phyloP scores from a whole-genome alignment of 1,140 invertebrate species.

The Globodera ellingtonae region DNA sequence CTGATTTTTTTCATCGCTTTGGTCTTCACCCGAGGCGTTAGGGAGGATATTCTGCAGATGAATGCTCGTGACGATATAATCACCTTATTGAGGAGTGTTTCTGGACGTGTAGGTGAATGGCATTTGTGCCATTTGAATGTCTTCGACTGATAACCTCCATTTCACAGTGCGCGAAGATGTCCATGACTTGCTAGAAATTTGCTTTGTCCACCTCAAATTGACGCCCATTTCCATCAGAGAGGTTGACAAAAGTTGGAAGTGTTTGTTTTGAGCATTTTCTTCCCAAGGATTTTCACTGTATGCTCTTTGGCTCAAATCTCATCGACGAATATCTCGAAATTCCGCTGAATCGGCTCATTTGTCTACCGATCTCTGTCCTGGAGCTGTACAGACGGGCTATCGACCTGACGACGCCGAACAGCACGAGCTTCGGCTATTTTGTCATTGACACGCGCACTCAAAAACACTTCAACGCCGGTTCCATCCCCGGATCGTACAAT shows the following conservation, averaged over 20 bases:
- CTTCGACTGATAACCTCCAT: not conserved
- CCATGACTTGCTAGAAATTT: constrained; percentile 91
- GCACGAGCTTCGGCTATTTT: constrained; percentile 78
- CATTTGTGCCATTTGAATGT: not conserved
- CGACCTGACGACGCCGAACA: constrained; percentile 21
- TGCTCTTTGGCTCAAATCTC: constrained; percentile 67
- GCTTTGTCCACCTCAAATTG: constrained; percentile 84
- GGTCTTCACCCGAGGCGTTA: constrained; percentile 93
- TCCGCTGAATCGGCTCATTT: constrained; percentile 80
- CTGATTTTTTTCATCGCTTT: constrained; percentile 91
- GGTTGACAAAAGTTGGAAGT: constrained; percentile 8
- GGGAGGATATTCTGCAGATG: constrained; percentile 66
- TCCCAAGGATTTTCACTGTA: constrained; percentile 68
- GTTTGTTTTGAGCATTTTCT: constrained; percentile 7
- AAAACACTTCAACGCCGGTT: constrained; percentile 93
- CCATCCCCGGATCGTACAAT: constrained; percentile 94
- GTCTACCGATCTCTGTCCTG: constrained; percentile 82
- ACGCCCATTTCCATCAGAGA: constrained; percentile 84
- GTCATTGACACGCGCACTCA: constrained; percentile 93
- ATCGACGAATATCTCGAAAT: constrained; percentile 64
- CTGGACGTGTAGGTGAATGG: constrained; percentile 38
- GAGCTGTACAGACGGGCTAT: constrained; percentile 66
- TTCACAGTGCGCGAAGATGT: constrained; percentile 76
- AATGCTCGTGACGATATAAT: constrained; percentile 44
- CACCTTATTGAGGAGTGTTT: constrained; percentile 40